phyloP scores from a whole-genome alignment of 2,113 vertebrate species.

The Macquaria australasica region DNA sequence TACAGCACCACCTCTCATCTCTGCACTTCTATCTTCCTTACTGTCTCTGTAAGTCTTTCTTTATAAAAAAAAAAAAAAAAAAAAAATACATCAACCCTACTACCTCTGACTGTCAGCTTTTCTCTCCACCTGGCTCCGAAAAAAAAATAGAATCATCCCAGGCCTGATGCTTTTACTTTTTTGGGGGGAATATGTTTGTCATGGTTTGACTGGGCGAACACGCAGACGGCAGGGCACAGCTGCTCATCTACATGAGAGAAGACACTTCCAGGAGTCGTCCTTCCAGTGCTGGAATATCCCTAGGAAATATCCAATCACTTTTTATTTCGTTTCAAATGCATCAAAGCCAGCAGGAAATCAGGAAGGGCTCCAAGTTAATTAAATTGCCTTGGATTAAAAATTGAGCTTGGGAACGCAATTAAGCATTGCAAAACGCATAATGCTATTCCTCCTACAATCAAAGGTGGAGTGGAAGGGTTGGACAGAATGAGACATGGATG shows the following conservation, averaged over 20 bases:
- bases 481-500: conserved; percentile 10
- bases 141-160: conserved; percentile 1
- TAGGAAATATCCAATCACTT: conserved; percentile 51
- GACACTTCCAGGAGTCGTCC: conserved; percentile 18
- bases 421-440: conserved; percentile 48
- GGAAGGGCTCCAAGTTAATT: conserved; percentile 70
- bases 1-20: conserved; percentile 40
- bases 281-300: conserved; percentile 37
- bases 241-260: not conserved
- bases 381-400: conserved; percentile 76
- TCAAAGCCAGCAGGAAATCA: conserved; percentile 67
- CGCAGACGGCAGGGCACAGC: not conserved
- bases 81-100: not conserved
- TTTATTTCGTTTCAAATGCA: conserved; percentile 61
- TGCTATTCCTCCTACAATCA: conserved; percentile 22
- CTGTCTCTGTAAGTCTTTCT: conserved; percentile 24
- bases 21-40: conserved; percentile 24
- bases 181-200: not conserved
- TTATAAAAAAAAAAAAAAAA: conserved; percentile 9
- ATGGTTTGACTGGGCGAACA: not conserved
- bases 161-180: not conserved
- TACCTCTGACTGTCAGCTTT: conserved; percentile 19
- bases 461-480: not conserved
- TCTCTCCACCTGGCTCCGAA: conserved; percentile 11
- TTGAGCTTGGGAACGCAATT: conserved; percentile 67